Evolutionary conservation across 1,140 invertebrate genomes (phyloP), one percentile per base, ranked within the genome.

Genomic region (Rhagoletis zephyria): DNA sequence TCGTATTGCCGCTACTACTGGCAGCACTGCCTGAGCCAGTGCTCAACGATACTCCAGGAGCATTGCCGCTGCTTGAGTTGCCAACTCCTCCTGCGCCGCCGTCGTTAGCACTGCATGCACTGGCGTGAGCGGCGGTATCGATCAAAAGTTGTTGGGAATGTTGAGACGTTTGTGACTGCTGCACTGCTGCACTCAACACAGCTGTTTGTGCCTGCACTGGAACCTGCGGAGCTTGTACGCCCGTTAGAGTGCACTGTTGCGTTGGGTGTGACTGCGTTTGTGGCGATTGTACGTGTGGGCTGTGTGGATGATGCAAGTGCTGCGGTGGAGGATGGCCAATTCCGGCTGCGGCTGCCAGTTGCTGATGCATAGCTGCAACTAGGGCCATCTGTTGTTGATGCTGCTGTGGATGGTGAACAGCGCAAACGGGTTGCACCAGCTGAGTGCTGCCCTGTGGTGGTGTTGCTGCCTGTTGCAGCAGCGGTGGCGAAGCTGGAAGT

Each of bases 391-490:
- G 88, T 85, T 89, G 88, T 51, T 89, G 88, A 87, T 92, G 91
- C 89, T 92, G 91, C 85, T 92, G 91, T 67, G 91, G 91, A 88
- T 92, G 91, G 89, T 92, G 92, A 45, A 92, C 88, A 30, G 91
- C 91, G 88, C 91, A 92, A 9, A 92, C 91, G 61, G 91, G 91
- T 77, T 91, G 91, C 85, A 92, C 86, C 45, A 88, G 10, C 74
- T 88, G 88, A 5, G 77, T 86, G 65, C 91, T 86, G 65, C 91
- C 90, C 89, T 92, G 91, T 70, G 90, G 90, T 64, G 91, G 91
- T 45, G 90, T 90, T 19, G 91, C 89, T 81, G 91, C 89, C 65
- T 92, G 91, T 81, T 92, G 91, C 85, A 92, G 59, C 87, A 92
- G 64, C 7, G 91, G 91, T 40, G 91, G 91, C 64, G 91, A 92